phyloP scores from a whole-genome alignment of 2,888 invertebrate species.

The Lysandra coridon region DNA sequence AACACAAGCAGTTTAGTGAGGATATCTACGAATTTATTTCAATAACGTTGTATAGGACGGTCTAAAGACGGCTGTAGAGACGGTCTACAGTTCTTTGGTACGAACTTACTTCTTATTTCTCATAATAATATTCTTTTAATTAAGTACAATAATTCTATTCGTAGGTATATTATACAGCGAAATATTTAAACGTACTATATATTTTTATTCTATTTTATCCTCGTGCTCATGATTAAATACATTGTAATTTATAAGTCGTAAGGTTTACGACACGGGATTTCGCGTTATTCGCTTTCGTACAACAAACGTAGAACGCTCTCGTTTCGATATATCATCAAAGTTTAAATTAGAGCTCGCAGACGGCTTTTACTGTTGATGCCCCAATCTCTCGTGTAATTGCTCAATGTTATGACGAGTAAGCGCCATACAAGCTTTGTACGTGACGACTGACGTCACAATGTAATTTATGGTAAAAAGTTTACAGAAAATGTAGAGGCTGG shows the following conservation, averaged over 20 bases:
- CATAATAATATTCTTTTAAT: no score
- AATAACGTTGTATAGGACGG: no score
- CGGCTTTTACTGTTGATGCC: conserved; percentile 24
- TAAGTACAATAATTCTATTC: no score
- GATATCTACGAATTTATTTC: not conserved
- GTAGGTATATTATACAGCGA: no score
- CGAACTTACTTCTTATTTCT: no score
- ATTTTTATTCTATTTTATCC: not conserved
- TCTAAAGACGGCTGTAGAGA: no score
- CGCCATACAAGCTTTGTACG: not conserved
- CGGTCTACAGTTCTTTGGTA: no score
- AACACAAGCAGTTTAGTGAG: not conserved
- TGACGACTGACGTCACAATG: not conserved
- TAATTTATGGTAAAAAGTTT: no score
- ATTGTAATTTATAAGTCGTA: not conserved
- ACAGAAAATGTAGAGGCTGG: no score
- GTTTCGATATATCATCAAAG: conserved; percentile 22
- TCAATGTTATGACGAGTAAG: conserved; percentile 16
- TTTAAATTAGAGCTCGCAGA: conserved; percentile 16
- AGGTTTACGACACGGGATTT: conserved; percentile 3
- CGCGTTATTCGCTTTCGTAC: not conserved
- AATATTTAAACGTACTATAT: no score
- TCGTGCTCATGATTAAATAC: not conserved
- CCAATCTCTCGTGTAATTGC: conserved; percentile 23
- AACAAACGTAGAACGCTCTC: not conserved